phyloP scores from a whole-genome alignment of 1,140 invertebrate genomes.

The Catajapyx aquilonaris region DNA sequence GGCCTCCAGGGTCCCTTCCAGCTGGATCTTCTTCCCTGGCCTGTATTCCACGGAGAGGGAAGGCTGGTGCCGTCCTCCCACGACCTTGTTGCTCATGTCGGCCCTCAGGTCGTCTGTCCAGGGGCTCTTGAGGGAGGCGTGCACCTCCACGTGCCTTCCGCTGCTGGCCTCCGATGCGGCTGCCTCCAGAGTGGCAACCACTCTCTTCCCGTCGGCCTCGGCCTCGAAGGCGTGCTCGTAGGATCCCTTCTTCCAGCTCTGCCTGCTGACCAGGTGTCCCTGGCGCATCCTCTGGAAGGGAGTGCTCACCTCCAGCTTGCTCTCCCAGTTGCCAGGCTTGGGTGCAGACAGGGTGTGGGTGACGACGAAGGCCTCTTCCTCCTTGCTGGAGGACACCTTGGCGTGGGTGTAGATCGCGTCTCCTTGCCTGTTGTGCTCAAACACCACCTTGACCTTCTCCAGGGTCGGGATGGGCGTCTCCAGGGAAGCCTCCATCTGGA shows the following conservation, averaged over 20 bases:
- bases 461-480: conserved; percentile 1
- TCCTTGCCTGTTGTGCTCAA: conserved; percentile 1
- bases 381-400: conserved; percentile 1
- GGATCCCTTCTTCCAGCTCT: neutral
- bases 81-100: conserved; percentile 5
- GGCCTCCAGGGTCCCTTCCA: neutral
- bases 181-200: neutral
- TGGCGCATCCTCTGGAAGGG: neutral
- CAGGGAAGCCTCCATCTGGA: conserved; percentile 1
- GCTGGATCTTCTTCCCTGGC: neutral
- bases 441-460: conserved; percentile 1
- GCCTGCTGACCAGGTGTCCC: neutral
- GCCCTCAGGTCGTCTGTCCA: conserved; percentile 3
- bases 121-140: conserved; percentile 1
- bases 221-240: conserved; percentile 3
- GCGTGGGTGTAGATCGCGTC: neutral
- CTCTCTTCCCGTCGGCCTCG: conserved; percentile 1
- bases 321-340: conserved; percentile 5
- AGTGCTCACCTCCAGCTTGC: neutral
- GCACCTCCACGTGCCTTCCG: neutral
- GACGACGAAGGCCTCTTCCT: neutral
- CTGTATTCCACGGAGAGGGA: neutral
- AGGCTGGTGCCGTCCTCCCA: too few relatives aligned
- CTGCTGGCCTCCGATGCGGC: neutral
- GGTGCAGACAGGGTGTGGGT: conserved; percentile 2